Base-by-base conservation (phyloP, 2,888 invertebrate genomes). In the Perdita meconis region DNA sequence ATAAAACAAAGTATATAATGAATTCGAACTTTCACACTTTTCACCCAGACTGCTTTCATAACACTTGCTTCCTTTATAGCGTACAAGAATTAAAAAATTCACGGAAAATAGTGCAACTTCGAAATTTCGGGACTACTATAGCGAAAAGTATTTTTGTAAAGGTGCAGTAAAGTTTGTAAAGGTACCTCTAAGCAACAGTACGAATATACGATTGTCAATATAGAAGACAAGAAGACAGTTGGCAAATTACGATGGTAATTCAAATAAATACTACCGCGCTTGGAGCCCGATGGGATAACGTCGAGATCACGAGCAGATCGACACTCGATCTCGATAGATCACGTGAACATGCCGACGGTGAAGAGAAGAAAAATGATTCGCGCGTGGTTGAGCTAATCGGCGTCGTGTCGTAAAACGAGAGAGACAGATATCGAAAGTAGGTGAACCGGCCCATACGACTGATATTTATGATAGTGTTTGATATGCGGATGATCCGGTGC, bases 401-500 rank as follows among this genome's bases (percentile, higher is more conserved):
- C 66, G 50, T 71, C 68, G 71, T 55, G 76, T 76, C 71, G 60
- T 66, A 47, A 55, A 61, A 59, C 51, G 69, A 67, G 60, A 67
- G 60, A 75, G 67, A 70, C 57, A 74, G 72, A 80, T 82, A 84
- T 44, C 57, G 70, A 78, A 84, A 82, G 84, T 84, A 84, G 84
- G 84, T 84, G 84, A 84, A 72, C 80, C 72, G 50, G 68, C 65
- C 61, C 19, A 50, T 61, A 67, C 47, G 60, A 68, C 71, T 75
- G 78, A 84, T 84, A 83, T 57, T 53, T 65, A 47, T 51, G 81
- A 85, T 81, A 78, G 66, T 36, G 67, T 56, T 70, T 72, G 78
- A 83, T 81, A 81, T 60, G 77, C 78, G 82, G 81, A 84, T 84
- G 81, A 83, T 84, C 79, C 79, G 26, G 71, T 80, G 83, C 86